Evolutionary conservation across 2,888 invertebrate species (phyloP).

Genomic region (Scaptomyza reducta): DNA sequence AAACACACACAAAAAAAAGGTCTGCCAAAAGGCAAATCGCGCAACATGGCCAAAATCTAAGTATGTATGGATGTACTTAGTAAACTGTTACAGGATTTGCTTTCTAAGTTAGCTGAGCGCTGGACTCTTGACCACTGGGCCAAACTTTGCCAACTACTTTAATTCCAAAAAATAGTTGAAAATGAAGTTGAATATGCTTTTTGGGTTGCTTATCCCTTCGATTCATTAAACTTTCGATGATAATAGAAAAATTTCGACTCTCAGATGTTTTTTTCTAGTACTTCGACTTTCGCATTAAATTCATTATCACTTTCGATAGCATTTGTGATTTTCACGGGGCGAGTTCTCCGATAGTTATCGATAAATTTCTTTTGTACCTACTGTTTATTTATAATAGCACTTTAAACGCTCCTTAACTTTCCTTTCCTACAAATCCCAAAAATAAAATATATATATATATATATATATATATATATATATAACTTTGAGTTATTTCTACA

Average conservation of each 20-base stretch:
- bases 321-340: neutral
- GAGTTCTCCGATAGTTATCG: neutral
- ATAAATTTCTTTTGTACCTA: too few relatives aligned
- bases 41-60: conserved; percentile 54
- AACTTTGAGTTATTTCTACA: neutral
- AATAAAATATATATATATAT: neutral
- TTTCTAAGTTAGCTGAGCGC: conserved; percentile 61
- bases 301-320: neutral
- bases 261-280: neutral
- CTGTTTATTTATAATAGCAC: too few relatives aligned
- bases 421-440: neutral
- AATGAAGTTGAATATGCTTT: neutral
- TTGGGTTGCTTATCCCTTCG: too few relatives aligned
- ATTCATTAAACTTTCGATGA: neutral
- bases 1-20: conserved; percentile 26
- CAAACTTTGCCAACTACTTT: conserved; percentile 6
- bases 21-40: conserved; percentile 57
- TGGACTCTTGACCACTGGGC: conserved; percentile 23
- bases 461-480: neutral
- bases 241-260: too few relatives aligned
- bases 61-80: neutral
- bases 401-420: neutral
- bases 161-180: neutral
- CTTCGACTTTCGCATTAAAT: neutral
- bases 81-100: neutral